These are phyloP conservation scores for Scaeva pyrastri DNA, from an alignment of 2,888 invertebrate genomes.

Conservation along the genomic window DNA sequence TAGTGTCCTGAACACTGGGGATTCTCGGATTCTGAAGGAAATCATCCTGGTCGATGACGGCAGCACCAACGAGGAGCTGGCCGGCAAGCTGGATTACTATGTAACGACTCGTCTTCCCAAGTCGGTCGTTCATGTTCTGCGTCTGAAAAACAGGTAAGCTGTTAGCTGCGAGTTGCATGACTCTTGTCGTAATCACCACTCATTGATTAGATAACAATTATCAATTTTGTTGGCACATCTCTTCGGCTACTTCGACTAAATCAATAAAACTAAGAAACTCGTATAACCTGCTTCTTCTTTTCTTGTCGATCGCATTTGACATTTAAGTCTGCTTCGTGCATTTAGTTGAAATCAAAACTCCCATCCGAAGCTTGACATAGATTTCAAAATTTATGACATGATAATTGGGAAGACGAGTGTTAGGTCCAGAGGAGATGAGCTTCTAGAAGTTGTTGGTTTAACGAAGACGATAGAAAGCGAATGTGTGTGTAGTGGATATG, in stretches of 20 bases:
- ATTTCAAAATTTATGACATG: constrained; percentile 19
- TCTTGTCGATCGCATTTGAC: constrained; percentile 45
- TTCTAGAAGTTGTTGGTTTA: background rate
- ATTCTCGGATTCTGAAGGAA: constrained; percentile 89
- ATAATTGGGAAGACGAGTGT: constrained; percentile 23
- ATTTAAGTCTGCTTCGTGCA: constrained; percentile 40
- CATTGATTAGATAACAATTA: constrained; percentile 57
- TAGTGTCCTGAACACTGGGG: constrained; percentile 89
- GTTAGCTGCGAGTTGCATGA: constrained; percentile 80
- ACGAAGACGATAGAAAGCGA: constrained; percentile 52
- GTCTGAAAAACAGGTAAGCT: constrained; percentile 88
- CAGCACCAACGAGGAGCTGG: constrained; percentile 91
- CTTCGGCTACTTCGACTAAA: background rate
- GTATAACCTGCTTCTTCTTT: constrained; percentile 59
- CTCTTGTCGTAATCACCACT: background rate
- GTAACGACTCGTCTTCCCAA: constrained; percentile 89
- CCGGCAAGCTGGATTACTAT: constrained; percentile 92
- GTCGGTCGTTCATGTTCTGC: constrained; percentile 89
- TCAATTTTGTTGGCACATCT: constrained; percentile 46
- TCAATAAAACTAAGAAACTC: constrained; percentile 47
- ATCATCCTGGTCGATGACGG: constrained; percentile 98
- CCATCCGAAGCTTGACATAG: constrained; percentile 7
- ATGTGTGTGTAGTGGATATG: constrained; percentile 20
- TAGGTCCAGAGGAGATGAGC: constrained; percentile 16
- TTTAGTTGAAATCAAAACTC: background rate